phyloP scores from a whole-genome alignment of 2,113 vertebrate genomes.

The Oreochromis aureus region DNA sequence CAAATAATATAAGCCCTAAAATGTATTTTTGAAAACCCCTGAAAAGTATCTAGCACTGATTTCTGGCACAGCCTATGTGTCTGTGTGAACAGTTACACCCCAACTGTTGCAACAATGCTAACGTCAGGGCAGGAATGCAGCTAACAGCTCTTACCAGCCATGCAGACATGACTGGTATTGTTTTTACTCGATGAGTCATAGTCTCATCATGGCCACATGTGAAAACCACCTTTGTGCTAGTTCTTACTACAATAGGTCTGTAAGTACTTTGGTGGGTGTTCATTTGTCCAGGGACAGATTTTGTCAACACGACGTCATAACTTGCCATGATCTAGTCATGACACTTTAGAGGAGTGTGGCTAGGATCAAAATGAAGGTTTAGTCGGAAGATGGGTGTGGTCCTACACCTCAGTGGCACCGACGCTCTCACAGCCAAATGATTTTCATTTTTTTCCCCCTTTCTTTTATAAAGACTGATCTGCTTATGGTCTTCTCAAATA shows the following conservation, averaged over 20 bases:
- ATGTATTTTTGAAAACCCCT: neutral
- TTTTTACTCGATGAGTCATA: neutral
- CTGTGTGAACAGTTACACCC: neutral
- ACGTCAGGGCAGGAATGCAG: neutral
- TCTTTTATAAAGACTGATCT: neutral
- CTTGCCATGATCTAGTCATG: neutral
- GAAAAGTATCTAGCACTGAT: neutral
- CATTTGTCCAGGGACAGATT: neutral
- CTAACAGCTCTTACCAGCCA: neutral
- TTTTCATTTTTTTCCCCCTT: neutral
- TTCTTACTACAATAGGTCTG: rapidly evolving
- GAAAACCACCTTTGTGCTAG: neutral
- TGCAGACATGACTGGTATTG: neutral
- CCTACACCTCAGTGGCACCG: neutral
- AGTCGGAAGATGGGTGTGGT: neutral
- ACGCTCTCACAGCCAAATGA: rapidly evolving
- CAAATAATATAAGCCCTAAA: neutral
- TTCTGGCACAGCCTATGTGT: neutral
- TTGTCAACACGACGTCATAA: neutral
- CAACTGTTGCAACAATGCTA: neutral
- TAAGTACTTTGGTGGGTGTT: neutral
- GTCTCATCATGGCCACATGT: neutral
- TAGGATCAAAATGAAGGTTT: neutral
- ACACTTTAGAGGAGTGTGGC: neutral
- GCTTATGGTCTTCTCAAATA: neutral